Evolutionary conservation across 2,113 vertebrate species (phyloP).

Genomic region (Phylloscopus trochiloides): DNA sequence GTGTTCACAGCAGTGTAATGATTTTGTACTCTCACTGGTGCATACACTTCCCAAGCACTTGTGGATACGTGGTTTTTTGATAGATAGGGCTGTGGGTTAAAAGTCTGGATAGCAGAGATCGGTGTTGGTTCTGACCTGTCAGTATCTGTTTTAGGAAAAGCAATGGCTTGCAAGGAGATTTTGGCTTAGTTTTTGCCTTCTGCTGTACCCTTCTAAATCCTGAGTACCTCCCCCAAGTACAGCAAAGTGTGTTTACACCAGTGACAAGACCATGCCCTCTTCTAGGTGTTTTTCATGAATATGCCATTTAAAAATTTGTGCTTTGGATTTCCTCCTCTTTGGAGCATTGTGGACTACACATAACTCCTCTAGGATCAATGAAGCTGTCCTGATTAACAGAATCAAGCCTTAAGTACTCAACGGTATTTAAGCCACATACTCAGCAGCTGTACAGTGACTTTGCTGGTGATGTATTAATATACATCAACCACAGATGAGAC

Average conservation of each 20-base stretch:
- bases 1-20: constrained; percentile 14
- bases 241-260: background rate
- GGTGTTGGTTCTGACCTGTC: background rate
- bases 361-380: background rate
- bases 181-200: background rate
- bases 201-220: background rate
- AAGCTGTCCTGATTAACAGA: constrained; percentile 2
- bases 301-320: background rate
- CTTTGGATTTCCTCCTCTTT: background rate
- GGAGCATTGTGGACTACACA: background rate
- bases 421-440: background rate
- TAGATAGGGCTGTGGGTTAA: background rate
- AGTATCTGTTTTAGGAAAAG: background rate
- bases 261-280: background rate
- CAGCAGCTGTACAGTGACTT: background rate
- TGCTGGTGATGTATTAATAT: background rate
- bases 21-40: background rate
- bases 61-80: background rate
- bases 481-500: background rate
- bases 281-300: background rate
- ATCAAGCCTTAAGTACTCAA: background rate
- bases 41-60: background rate
- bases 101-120: background rate
- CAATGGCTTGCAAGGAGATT: background rate
- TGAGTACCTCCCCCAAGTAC: background rate